Evolutionary conservation across 2,888 invertebrate genomes (phyloP).

Genomic region (Melinopterus prodromus): DNA sequence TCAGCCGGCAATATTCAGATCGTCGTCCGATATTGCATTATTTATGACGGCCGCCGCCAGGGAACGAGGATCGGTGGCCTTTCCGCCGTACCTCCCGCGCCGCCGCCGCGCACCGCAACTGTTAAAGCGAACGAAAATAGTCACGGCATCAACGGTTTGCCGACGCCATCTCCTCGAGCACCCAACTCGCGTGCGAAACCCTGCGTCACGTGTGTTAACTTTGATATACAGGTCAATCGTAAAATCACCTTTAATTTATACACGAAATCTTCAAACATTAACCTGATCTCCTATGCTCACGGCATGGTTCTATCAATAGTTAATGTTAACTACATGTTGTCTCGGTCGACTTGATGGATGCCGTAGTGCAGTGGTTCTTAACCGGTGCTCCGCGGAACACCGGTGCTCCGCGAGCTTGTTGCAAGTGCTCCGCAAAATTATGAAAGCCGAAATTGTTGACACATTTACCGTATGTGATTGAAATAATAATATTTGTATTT

Average conservation of each 20-base stretch:
- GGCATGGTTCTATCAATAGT: not conserved
- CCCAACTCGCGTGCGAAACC: not conserved
- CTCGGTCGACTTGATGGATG: not conserved
- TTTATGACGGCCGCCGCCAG: not conserved
- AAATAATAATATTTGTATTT: too few species aligned
- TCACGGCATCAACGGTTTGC: not conserved
- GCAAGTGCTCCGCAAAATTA: too few species aligned
- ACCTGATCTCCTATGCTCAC: not conserved
- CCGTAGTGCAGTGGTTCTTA: too few species aligned
- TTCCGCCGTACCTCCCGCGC: not conserved
- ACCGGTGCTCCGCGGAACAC: too few species aligned
- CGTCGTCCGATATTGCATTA: conserved; percentile 4
- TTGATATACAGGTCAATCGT: not conserved
- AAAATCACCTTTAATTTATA: not conserved
- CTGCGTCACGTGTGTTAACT: not conserved
- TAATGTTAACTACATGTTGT: not conserved
- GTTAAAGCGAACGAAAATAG: not conserved
- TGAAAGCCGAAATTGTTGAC: too few species aligned
- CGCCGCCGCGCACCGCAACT: not conserved
- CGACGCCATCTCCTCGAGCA: not conserved
- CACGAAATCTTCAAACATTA: conserved; percentile 4
- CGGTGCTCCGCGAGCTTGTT: too few species aligned
- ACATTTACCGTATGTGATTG: too few species aligned
- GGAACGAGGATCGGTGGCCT: not conserved
- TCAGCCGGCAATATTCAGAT: conserved; percentile 4